Conservation (phyloP, 2,888 invertebrate genomes). For the Neoitamus cyanurus region DNA sequence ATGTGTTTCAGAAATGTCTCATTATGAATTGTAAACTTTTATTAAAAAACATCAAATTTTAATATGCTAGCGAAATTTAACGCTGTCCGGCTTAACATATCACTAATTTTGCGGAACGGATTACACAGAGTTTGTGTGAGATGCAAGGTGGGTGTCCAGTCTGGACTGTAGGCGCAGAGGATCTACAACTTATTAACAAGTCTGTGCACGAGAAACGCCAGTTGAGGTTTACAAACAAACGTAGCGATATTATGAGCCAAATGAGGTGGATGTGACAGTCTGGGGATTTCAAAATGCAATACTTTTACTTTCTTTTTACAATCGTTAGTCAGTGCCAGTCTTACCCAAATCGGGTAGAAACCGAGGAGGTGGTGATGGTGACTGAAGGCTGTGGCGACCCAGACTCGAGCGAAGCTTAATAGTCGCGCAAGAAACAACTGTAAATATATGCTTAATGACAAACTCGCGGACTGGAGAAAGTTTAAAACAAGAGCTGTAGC, state of each 20-base stretch:
- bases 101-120: background rate
- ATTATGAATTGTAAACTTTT: background rate
- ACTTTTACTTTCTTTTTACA: background rate
- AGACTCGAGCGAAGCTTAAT: background rate
- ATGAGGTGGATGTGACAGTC: background rate
- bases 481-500: background rate
- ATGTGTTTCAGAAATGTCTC: too few relatives aligned
- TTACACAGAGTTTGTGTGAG: background rate
- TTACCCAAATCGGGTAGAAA: background rate
- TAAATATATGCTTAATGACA: background rate
- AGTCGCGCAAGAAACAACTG: background rate
- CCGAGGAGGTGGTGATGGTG: background rate
- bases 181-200: slow-evolving; percentile 30
- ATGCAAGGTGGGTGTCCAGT: slow-evolving; percentile 16
- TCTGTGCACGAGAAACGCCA: background rate
- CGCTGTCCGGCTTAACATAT: background rate
- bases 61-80: background rate
- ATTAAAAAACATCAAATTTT: background rate
- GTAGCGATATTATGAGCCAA: background rate
- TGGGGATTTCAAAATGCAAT: background rate
- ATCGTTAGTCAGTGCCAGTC: background rate
- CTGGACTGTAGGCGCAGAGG: slow-evolving; percentile 25
- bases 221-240: background rate
- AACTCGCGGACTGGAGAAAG: background rate
- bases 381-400: background rate